Conservation (phyloP, 2,113 vertebrate species). For the Bubo scandiacus region DNA sequence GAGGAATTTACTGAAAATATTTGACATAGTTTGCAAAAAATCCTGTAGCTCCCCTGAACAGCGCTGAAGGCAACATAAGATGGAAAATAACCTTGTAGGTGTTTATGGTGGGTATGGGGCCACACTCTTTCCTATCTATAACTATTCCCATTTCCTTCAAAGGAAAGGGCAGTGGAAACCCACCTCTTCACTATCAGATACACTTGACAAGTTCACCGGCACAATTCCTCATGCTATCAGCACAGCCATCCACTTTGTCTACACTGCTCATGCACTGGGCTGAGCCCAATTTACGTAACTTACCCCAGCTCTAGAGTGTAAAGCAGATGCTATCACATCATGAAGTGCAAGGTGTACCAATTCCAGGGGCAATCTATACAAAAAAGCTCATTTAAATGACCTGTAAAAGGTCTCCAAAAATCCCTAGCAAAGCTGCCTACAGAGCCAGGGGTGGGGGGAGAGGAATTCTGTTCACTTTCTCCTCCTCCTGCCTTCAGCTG, state of each 20-base stretch:
- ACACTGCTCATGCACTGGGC: background rate
- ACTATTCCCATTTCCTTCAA: background rate
- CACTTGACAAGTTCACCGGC: background rate
- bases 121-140: background rate
- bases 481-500: background rate
- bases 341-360: fast-evolving
- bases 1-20: background rate
- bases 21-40: background rate
- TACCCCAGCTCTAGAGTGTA: background rate
- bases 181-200: no score
- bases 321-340: background rate
- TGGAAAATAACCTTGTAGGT: background rate
- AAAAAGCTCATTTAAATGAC: background rate
- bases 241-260: background rate
- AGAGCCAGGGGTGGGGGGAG: background rate
- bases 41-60: background rate
- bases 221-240: background rate
- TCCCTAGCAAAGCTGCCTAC: background rate
- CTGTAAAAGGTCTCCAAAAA: background rate
- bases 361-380: background rate
- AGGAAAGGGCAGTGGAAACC: background rate
- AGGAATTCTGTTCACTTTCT: background rate
- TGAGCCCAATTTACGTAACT: background rate
- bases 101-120: background rate
- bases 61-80: background rate